Evolutionary conservation across 2,113 vertebrate species (phyloP).

Genomic region (Laticauda colubrina): DNA sequence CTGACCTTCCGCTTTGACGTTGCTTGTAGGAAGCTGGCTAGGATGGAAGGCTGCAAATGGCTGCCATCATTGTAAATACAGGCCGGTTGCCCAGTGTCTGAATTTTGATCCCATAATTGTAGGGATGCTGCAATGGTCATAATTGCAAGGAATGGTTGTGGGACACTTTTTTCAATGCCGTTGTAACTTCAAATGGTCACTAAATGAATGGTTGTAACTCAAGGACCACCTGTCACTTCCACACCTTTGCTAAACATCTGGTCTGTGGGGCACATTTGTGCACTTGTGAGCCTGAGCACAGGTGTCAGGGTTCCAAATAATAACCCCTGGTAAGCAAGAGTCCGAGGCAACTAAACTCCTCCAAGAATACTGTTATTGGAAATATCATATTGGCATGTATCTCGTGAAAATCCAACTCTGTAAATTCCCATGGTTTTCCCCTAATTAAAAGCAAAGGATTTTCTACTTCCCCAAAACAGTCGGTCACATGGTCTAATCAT

Average conservation of each 20-base stretch:
- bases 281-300: neutral
- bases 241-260: neutral
- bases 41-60: neutral
- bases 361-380: too few species aligned
- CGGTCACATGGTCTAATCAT: too few species aligned
- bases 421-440: too few species aligned
- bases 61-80: neutral
- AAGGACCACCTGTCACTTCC: neutral
- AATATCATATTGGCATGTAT: too few species aligned
- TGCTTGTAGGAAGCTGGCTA: neutral
- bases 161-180: neutral
- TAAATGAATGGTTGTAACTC: neutral
- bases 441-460: too few species aligned
- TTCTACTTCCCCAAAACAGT: too few species aligned
- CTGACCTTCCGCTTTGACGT: neutral
- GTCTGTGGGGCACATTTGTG: neutral
- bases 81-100: too few species aligned
- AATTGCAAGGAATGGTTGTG: neutral
- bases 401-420: too few species aligned
- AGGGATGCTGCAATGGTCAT: neutral
- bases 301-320: too few species aligned
- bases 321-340: too few species aligned
- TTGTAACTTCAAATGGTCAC: neutral
- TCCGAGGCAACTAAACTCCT: too few species aligned
- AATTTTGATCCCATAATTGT: neutral